These are phyloP conservation scores for Sorex fumeus DNA, from an alignment of 2,113 vertebrate species.

Conservation along the genomic window DNA sequence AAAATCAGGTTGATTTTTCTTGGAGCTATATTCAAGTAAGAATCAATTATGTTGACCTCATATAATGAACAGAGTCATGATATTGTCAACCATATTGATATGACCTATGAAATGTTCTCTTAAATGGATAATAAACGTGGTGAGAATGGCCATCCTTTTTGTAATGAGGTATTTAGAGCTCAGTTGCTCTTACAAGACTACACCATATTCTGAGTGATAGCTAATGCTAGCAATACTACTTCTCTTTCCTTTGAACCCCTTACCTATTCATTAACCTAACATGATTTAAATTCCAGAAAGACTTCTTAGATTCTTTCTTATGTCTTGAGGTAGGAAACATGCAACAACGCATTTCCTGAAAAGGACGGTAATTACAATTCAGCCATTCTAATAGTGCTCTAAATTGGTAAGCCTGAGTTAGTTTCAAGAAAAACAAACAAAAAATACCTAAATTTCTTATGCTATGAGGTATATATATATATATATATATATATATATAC, in stretches of 20 bases:
- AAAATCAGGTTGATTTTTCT: conserved; percentile 8
- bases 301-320: conserved; percentile 37
- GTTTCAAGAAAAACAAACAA: conserved; percentile 51
- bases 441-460: conserved; percentile 59
- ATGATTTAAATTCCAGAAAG: conserved; percentile 63
- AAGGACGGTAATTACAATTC: conserved; percentile 73
- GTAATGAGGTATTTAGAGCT: background rate
- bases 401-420: conserved; percentile 61
- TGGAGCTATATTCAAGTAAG: background rate
- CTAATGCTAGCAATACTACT: conserved; percentile 14
- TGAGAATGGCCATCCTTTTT: conserved; percentile 32
- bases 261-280: conserved; percentile 46
- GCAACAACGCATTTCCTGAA: conserved; percentile 68
- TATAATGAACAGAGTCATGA: background rate
- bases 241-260: conserved; percentile 63
- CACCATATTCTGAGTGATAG: conserved; percentile 10
- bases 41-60: conserved; percentile 15
- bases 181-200: conserved; percentile 29
- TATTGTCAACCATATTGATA: background rate
- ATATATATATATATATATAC: conserved; percentile 39
- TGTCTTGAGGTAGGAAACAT: conserved; percentile 57
- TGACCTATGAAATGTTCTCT: background rate
- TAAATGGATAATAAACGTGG: background rate
- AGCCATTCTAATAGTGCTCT: conserved; percentile 49
- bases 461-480: conserved; percentile 40